Evolutionary conservation across 2,113 vertebrate species (phyloP).

Genomic region (Ornithorhynchus anatinus): DNA sequence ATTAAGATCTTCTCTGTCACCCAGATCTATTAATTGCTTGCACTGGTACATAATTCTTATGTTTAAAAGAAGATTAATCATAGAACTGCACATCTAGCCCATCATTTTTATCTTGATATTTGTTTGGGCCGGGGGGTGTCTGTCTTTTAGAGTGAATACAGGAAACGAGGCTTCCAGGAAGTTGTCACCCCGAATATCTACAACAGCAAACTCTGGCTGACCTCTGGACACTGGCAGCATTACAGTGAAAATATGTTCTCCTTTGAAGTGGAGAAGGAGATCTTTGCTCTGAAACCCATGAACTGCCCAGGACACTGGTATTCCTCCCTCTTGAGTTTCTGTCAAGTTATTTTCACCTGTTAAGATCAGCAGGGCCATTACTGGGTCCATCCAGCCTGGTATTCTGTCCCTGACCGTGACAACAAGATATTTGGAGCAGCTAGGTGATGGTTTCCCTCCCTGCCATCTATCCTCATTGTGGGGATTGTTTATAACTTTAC

Average conservation of each 20-base stretch:
- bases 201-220: constrained; percentile 97
- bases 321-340: background rate
- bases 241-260: constrained; percentile 99
- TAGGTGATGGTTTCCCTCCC: too few species aligned
- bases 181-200: constrained; percentile 96
- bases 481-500: too few species aligned
- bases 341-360: background rate
- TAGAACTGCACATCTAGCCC: background rate
- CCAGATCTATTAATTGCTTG: background rate
- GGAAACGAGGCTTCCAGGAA: constrained; percentile 93
- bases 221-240: constrained; percentile 97
- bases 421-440: too few species aligned
- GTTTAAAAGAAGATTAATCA: background rate
- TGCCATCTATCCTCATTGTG: too few species aligned
- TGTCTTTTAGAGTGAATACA: constrained; percentile 85
- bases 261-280: constrained; percentile 95
- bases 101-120: background rate
- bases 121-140: background rate
- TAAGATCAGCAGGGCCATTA: background rate
- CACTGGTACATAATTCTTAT: background rate
- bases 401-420: too few species aligned
- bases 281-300: constrained; percentile 96
- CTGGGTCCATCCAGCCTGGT: too few species aligned
- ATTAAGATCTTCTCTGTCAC: background rate
- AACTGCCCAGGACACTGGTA: constrained; percentile 99